Evolutionary conservation across 1,140 invertebrate species (phyloP).

Genomic region (Ceratosolen fusciceps): DNA sequence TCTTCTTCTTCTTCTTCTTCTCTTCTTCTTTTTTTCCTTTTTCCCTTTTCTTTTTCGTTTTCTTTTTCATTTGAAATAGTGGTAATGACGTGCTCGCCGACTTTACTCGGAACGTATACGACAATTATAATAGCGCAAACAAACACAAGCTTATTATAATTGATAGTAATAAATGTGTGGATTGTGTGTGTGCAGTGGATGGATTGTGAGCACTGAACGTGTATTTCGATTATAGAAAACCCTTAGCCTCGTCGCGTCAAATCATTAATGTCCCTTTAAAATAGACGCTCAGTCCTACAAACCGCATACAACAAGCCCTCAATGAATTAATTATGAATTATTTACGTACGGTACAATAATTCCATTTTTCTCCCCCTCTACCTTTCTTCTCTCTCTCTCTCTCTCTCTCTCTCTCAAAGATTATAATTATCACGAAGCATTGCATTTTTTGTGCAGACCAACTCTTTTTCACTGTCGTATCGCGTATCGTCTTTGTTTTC

Average conservation of each 20-base stretch:
- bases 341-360: slow-evolving; percentile 7
- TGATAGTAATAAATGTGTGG: background rate
- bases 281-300: slow-evolving; percentile 22
- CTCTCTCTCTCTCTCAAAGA: no score
- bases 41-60: no score
- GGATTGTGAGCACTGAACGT: slow-evolving; percentile 12
- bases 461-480: slow-evolving; percentile 58
- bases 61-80: slow-evolving; percentile 20
- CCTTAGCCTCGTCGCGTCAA: background rate
- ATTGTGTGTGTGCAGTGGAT: no score
- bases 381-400: no score
- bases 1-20: no score
- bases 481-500: slow-evolving; percentile 51
- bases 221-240: slow-evolving; percentile 6
- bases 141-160: background rate
- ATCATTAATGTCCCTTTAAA: background rate
- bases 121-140: slow-evolving; percentile 32
- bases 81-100: background rate
- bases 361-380: no score
- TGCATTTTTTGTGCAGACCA: slow-evolving; percentile 68
- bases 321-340: slow-evolving; percentile 35
- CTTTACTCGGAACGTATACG: slow-evolving; percentile 1
- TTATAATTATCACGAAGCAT: slow-evolving; percentile 68
- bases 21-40: no score
- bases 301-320: background rate